Evolutionary conservation across 2,888 invertebrate genomes (phyloP).

Genomic region (Pseudoips prasinana): DNA sequence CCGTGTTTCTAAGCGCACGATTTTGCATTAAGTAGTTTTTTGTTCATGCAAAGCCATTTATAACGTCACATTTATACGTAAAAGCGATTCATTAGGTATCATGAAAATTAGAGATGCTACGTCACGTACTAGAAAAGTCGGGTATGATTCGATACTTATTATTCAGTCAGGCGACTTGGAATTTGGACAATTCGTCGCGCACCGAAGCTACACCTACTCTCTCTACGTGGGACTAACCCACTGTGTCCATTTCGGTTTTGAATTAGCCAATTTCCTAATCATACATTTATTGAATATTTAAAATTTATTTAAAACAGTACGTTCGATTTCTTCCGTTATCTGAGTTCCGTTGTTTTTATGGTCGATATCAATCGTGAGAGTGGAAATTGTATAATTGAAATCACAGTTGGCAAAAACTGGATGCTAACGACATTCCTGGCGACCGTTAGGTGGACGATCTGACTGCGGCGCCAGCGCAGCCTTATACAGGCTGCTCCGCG

Average conservation of each 20-base stretch:
- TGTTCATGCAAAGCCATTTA: conserved; percentile 68
- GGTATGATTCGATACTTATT: conserved; percentile 47
- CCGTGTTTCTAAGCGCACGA: conserved; percentile 75
- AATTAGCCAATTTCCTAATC: background rate
- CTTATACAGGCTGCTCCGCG: conserved; percentile 34
- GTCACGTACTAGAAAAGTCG: conserved; percentile 46
- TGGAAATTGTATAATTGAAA: conserved; percentile 57
- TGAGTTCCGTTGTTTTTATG: conserved; percentile 50
- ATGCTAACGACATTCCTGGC: conserved; percentile 68
- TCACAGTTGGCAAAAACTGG: conserved; percentile 61
- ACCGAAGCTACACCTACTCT: conserved; percentile 29
- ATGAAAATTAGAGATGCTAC: conserved; percentile 54
- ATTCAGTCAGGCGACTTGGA: conserved; percentile 47
- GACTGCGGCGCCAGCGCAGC: conserved; percentile 39
- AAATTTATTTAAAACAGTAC: conserved; percentile 26
- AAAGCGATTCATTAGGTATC: conserved; percentile 61
- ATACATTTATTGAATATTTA: conserved; percentile 8
- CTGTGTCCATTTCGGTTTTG: conserved; percentile 27
- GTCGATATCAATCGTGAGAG: conserved; percentile 47
- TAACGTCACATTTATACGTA: conserved; percentile 66
- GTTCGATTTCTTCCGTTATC: conserved; percentile 36
- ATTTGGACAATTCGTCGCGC: conserved; percentile 42
- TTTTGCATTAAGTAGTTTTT: conserved; percentile 77
- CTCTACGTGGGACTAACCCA: conserved; percentile 46
- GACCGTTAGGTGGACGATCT: conserved; percentile 70